A percentile compares a stretch with the other conserved stretches of the same genome.
These are phyloP conservation scores for Eulithis testata DNA, from an alignment of 2,888 invertebrate genomes.

Conservation along the genomic window DNA sequence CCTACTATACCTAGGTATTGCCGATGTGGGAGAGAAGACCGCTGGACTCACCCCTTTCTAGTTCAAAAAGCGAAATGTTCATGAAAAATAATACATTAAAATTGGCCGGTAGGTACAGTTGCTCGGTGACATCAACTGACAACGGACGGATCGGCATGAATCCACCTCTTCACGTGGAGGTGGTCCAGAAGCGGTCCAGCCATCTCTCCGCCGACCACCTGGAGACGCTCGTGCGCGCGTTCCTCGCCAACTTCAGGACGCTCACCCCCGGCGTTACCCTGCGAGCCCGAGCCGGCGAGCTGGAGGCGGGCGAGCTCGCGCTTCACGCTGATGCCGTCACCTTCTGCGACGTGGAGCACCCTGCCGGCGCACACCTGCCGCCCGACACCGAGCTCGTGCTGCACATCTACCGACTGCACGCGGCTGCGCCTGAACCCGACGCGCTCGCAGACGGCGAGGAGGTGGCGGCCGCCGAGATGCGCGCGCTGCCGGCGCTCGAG, in stretches of 20 bases:
- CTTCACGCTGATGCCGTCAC: conserved; percentile 65
- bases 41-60: too few species aligned
- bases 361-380: conserved; percentile 36
- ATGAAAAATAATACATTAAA: too few species aligned
- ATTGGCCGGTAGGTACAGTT: too few species aligned
- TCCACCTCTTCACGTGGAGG: conserved; percentile 67
- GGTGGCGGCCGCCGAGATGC: conserved; percentile 88
- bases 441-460: conserved; percentile 75
- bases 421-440: conserved; percentile 63
- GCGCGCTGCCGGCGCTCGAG: conserved; percentile 91
- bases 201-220: conserved; percentile 59
- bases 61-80: too few species aligned
- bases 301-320: conserved; percentile 57
- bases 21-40: too few species aligned
- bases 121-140: too few species aligned
- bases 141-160: conserved; percentile 49
- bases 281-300: conserved; percentile 43
- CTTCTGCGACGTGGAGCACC: conserved; percentile 69
- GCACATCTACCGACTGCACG: conserved; percentile 66
- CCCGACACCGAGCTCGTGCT: conserved; percentile 57
- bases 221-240: conserved; percentile 60
- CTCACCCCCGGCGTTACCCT: conserved; percentile 64
- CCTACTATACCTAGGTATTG: too few species aligned
- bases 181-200: conserved; percentile 68
- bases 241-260: conserved; percentile 58